Base-by-base conservation (phyloP, 2,888 invertebrate genomes). In the Hipparchia sbordonii region DNA sequence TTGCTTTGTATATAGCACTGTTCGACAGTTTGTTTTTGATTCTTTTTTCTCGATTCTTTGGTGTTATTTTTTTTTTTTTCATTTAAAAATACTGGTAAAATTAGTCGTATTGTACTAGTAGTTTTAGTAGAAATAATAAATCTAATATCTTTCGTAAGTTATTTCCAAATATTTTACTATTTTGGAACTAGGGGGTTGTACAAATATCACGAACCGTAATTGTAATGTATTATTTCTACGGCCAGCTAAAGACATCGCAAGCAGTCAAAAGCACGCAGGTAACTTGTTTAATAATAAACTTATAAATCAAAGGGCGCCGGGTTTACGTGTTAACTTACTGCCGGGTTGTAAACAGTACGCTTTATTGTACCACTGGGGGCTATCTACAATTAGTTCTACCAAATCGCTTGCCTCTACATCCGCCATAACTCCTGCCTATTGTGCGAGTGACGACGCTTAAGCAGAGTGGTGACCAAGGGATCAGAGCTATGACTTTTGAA, bases 271-370 rank as follows among this genome's bases (percentile, higher is more conserved):
- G 70, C 73, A 68, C 74, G 73, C 72, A 66, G 72, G 74, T 60
- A 72, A 72, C 46, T 79, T 80, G 80, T 81, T 81, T 81, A 80
- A 78, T 84, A 83, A 82, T 81, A 82, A 79, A 81, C 79, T 85
- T 82, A 81, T 85, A 83, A 85, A 87, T 86, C 82, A 84, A 85
- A 84, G 80, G 79, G 82, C 80, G 82, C 77, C 80, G 76, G 78
- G 78, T 81, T 84, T 80, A 83, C 80, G 82, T 85, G 85, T 82
- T 85, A 84, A 84, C 81, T 75, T 74, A 71, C 61, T 77, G 76
- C 76, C 68, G 74, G 78, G 79, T 76, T 82, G 78, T 82, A 80
- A 81, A 80, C 82, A 81, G 74, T 71, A 52, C 66, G 59, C 23
- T 71, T 74, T 81, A 80, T 78, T 81, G 79, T 77, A 72, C 74